Conservation (phyloP, 1,140 invertebrate species). For the Drosophila mojavensis region DNA sequence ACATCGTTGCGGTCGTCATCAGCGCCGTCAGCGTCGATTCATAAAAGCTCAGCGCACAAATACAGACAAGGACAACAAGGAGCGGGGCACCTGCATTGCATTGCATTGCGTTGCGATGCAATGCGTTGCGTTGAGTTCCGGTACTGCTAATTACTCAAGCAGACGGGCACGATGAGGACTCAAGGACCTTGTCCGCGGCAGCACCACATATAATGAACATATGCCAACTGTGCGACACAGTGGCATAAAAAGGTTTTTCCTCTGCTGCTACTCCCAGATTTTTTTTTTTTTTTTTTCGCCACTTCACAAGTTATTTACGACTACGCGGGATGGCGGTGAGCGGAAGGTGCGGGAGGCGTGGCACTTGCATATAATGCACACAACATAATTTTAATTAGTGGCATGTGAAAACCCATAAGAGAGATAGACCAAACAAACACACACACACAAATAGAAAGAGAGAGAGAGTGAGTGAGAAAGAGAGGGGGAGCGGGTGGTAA, state of each 20-base stretch:
- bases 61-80: slow-evolving; percentile 36
- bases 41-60: slow-evolving; percentile 58
- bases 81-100: slow-evolving; percentile 33
- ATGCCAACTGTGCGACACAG: slow-evolving; percentile 60
- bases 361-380: slow-evolving; percentile 48
- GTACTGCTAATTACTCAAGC: slow-evolving; percentile 78
- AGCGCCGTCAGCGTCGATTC: slow-evolving; percentile 59
- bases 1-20: slow-evolving; percentile 12
- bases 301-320: slow-evolving; percentile 45
- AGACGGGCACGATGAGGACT: slow-evolving; percentile 63
- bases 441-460: slow-evolving; percentile 2
- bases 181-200: slow-evolving; percentile 73
- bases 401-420: slow-evolving; percentile 55
- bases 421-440: slow-evolving; percentile 12
- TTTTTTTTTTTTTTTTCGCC: slow-evolving; percentile 6
- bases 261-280: background rate
- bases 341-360: slow-evolving; percentile 16
- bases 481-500: slow-evolving; percentile 7
- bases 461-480: background rate
- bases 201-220: slow-evolving; percentile 16
- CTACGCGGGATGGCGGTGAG: slow-evolving; percentile 11
- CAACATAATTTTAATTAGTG: slow-evolving; percentile 75
- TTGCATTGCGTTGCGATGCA: slow-evolving; percentile 61
- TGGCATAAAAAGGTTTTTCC: slow-evolving; percentile 69
- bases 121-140: slow-evolving; percentile 45